These are phyloP conservation scores for Stenolophus ochropezus DNA, from an alignment of 2,888 invertebrate species.

Conservation along the genomic window DNA sequence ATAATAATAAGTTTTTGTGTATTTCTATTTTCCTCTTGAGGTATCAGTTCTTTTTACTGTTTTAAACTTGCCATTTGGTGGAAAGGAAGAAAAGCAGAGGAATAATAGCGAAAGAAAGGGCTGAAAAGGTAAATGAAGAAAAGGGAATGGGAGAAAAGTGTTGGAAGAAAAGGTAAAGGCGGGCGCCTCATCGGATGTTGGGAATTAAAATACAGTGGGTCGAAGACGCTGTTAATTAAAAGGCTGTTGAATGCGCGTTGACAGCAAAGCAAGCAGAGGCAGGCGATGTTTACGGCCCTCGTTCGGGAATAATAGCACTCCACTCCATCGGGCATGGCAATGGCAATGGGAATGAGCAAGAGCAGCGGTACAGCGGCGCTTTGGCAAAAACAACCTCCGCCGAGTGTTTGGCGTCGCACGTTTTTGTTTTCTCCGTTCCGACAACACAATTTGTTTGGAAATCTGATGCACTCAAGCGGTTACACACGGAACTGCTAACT, in stretches of 20 bases:
- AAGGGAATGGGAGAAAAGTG: background rate
- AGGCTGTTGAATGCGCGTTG: slow-evolving; percentile 16
- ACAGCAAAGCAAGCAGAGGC: slow-evolving; percentile 41
- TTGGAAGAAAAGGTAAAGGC: background rate
- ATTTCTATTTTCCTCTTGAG: too few relatives aligned
- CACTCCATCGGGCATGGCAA: background rate
- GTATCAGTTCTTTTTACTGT: too few relatives aligned
- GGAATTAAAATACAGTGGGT: slow-evolving; percentile 19
- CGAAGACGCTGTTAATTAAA: slow-evolving; percentile 44
- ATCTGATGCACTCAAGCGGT: slow-evolving; percentile 44
- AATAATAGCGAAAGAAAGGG: background rate
- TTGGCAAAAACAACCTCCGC: slow-evolving; percentile 33
- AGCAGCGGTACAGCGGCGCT: background rate
- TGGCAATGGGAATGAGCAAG: background rate
- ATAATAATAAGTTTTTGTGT: too few relatives aligned
- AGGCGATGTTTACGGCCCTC: slow-evolving; percentile 15
- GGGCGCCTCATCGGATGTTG: background rate
- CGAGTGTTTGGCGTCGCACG: slow-evolving; percentile 46
- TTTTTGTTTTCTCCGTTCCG: slow-evolving; percentile 45
- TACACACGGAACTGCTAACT: slow-evolving; percentile 27
- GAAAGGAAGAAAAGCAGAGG: background rate
- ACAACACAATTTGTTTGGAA: slow-evolving; percentile 53
- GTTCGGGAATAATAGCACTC: slow-evolving; percentile 26
- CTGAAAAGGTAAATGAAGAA: background rate
- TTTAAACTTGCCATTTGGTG: too few relatives aligned